Percentiles rank a stretch among this genome's conserved stretches.
Conservation (phyloP, 2,797 vertebrate genomes). For the Protosalanx chinensis region DNA sequence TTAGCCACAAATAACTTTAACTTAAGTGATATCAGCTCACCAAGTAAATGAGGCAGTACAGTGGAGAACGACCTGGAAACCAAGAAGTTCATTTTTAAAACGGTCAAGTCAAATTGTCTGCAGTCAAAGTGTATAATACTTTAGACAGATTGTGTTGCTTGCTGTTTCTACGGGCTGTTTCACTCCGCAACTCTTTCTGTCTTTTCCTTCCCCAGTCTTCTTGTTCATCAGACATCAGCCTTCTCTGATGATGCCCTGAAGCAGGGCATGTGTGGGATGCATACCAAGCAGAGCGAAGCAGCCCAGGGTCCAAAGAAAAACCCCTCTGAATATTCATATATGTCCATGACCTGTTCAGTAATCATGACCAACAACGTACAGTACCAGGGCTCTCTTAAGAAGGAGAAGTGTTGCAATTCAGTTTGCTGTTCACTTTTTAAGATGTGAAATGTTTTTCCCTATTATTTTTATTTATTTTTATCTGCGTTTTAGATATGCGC, state of each 20-base stretch:
- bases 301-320: constrained; percentile 59
- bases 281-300: constrained; percentile 65
- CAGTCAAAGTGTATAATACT: constrained; percentile 58
- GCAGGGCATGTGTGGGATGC: constrained; percentile 68
- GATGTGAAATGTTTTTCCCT: constrained; percentile 53
- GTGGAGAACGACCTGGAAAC: not conserved
- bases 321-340: constrained; percentile 72
- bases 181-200: constrained; percentile 25
- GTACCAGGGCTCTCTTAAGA: not conserved
- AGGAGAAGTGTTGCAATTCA: constrained; percentile 56
- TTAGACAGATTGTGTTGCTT: constrained; percentile 47
- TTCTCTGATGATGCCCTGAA: constrained; percentile 74
- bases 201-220: constrained; percentile 51
- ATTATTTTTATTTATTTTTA: constrained; percentile 40
- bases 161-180: constrained; percentile 34
- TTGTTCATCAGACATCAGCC: constrained; percentile 72
- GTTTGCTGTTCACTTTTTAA: constrained; percentile 61
- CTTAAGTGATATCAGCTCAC: not conserved
- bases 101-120: constrained; percentile 51
- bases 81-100: not conserved
- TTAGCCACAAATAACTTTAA: not conserved
- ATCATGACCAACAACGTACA: constrained; percentile 48
- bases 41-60: constrained; percentile 24
- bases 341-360: constrained; percentile 69
- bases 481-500: not conserved